phyloP scores from a whole-genome alignment of 1,140 invertebrate genomes.

The Orchestia grillus region DNA sequence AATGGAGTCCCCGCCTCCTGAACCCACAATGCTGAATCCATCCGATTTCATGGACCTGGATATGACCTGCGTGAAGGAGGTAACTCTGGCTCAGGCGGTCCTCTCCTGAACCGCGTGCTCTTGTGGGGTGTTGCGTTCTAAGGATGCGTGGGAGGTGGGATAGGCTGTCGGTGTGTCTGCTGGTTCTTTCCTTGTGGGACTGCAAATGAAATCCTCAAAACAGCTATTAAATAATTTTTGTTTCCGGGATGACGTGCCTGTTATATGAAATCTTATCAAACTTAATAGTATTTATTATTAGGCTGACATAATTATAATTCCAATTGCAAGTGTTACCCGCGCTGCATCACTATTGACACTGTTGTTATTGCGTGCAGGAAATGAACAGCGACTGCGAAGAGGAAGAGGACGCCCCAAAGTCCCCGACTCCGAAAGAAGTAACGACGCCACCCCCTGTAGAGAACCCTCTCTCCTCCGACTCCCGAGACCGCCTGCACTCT shows the following conservation, averaged over 20 bases:
- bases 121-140: not conserved
- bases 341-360: not conserved
- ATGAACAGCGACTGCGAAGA: constrained; percentile 37
- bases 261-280: not conserved
- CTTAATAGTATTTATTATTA: not conserved
- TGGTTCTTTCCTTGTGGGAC: not conserved
- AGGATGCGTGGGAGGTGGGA: not conserved
- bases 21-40: constrained; percentile 38
- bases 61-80: constrained; percentile 59
- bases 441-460: constrained; percentile 34
- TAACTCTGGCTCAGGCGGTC: not conserved
- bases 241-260: not conserved
- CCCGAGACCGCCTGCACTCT: not conserved
- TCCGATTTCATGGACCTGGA: constrained; percentile 44
- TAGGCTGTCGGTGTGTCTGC: not conserved
- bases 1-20: not conserved
- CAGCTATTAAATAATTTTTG: not conserved
- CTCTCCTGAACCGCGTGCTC: not conserved
- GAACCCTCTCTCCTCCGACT: constrained; percentile 33
- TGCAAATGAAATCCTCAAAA: not conserved
- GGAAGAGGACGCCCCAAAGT: constrained; percentile 9
- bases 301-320: not conserved
- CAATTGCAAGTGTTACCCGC: not conserved
- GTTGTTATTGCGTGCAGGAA: not conserved
- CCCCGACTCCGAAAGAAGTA: constrained; percentile 22